Base-by-base conservation (phyloP, 2,888 invertebrate species). In the Xanthia icteritia region DNA sequence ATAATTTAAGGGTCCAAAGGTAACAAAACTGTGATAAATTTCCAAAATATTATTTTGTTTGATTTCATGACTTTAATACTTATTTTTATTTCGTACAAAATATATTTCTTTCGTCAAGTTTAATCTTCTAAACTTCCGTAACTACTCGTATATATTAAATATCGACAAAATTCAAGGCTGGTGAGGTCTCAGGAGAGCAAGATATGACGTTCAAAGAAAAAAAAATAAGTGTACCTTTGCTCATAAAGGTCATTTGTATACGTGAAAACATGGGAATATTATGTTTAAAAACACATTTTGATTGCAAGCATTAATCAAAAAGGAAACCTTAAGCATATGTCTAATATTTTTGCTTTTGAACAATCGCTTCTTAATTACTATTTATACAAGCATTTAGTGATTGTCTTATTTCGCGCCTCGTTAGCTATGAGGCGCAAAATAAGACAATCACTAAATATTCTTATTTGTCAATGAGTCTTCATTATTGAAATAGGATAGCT, bases 21-120 rank as follows among this genome's bases (percentile, higher is more conserved):
- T 73, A 89, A 88, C 81, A 73, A 83, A 87, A 83, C 91, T 91
- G 91, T 91, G 91, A 91, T 91, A 91, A 74, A 70, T 81, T 77
- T 85, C 82, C 85, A 84, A 90, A 86, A 77, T 73, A 68, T 71
- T 63, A 66, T 73, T 65, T 71, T 81, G n/a, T 75, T 81, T 73
- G 27, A 17, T 64, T 77, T 71, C 45, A 61, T 54, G 39, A 48
- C n/a, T 54, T 54, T 65, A 36, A 27, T 48, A n/a, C 11, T 27
- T 36, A 51, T 31, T 45, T 48, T 66, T 51, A 42, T 51, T 48
- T 60, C 58, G 23, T 58, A 45, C 20, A 66, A 54, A 66, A 69
- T 11, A 42, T 60, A 20, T 56, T 69, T 51, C 17, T 60, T 36
- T 51, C 13, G 11, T 36, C n/a, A 77, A 65, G 5, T 65, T 56